phyloP scores from a whole-genome alignment of 1,140 invertebrate species.

The Drosophila rufa region DNA sequence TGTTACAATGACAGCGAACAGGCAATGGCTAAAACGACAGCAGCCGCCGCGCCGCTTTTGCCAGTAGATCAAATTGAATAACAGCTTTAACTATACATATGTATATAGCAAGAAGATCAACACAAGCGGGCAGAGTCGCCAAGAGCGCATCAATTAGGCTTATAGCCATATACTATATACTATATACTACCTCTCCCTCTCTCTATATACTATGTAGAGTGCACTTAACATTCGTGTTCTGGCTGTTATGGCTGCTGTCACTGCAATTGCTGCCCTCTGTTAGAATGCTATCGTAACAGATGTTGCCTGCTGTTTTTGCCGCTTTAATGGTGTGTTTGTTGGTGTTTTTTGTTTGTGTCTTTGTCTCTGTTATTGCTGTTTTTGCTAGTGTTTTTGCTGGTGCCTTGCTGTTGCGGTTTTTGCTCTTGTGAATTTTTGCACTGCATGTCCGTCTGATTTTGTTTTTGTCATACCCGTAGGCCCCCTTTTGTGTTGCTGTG shows the following conservation, averaged over 20 bases:
- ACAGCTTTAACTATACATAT: conserved; percentile 32
- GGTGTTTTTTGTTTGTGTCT: not conserved
- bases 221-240: conserved; percentile 23
- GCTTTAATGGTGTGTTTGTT: conserved; percentile 1
- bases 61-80: conserved; percentile 61
- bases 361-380: not conserved
- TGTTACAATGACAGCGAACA: conserved; percentile 65
- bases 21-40: conserved; percentile 52
- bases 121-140: conserved; percentile 17
- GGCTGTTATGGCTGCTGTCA: conserved; percentile 15
- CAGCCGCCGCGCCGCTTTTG: conserved; percentile 23
- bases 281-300: conserved; percentile 6
- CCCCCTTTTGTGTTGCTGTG: conserved; percentile 5
- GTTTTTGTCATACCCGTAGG: conserved; percentile 4
- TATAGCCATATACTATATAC: conserved; percentile 14
- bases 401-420: conserved; percentile 1
- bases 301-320: not conserved
- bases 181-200: not conserved
- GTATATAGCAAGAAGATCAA: conserved; percentile 43
- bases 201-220: conserved; percentile 5
- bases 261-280: conserved; percentile 16
- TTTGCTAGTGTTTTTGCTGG: not conserved
- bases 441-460: not conserved
- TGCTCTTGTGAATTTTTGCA: not conserved
- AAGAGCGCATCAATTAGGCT: conserved; percentile 50